Evolutionary conservation across 1,140 invertebrate species (phyloP).

Genomic region (Trissolcus basalis): DNA sequence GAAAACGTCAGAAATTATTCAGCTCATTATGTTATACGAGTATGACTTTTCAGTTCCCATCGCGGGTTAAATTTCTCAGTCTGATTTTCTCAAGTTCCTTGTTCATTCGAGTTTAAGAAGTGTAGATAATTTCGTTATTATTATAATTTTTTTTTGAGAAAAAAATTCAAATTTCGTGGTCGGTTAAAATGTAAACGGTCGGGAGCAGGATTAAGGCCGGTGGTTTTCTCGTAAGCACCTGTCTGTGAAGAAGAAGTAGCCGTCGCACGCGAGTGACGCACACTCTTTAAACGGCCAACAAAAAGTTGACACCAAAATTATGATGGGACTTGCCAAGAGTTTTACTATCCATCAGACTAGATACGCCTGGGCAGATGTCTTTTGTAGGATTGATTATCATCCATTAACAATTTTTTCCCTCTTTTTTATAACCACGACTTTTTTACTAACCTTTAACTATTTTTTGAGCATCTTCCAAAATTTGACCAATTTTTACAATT

Average conservation of each 20-base stretch:
- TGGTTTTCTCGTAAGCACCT: slow-evolving; percentile 54
- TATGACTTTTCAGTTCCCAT: background rate
- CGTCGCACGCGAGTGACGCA: slow-evolving; percentile 46
- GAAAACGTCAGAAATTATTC: slow-evolving; percentile 43
- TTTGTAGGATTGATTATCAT: slow-evolving; percentile 9
- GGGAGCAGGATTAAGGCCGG: slow-evolving; percentile 59
- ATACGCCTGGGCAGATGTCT: slow-evolving; percentile 36
- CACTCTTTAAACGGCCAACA: slow-evolving; percentile 45
- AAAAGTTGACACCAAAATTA: slow-evolving; percentile 54
- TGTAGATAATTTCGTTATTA: background rate
- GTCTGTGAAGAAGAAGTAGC: slow-evolving; percentile 41
- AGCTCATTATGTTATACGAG: slow-evolving; percentile 12
- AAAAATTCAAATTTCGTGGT: slow-evolving; percentile 32
- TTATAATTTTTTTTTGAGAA: background rate
- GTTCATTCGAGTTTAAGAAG: background rate
- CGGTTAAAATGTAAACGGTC: slow-evolving; percentile 50
- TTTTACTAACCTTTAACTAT: too few relatives aligned
- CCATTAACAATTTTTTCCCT: too few relatives aligned
- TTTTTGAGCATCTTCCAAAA: too few relatives aligned
- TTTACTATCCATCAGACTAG: slow-evolving; percentile 22
- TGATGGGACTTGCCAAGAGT: slow-evolving; percentile 33
- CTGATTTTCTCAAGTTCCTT: too few relatives aligned
- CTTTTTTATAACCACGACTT: too few relatives aligned
- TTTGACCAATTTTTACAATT: too few relatives aligned
- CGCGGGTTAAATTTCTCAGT: too few relatives aligned